Conservation (phyloP, 2,888 invertebrate genomes). For the Platycnemis pennipes region DNA sequence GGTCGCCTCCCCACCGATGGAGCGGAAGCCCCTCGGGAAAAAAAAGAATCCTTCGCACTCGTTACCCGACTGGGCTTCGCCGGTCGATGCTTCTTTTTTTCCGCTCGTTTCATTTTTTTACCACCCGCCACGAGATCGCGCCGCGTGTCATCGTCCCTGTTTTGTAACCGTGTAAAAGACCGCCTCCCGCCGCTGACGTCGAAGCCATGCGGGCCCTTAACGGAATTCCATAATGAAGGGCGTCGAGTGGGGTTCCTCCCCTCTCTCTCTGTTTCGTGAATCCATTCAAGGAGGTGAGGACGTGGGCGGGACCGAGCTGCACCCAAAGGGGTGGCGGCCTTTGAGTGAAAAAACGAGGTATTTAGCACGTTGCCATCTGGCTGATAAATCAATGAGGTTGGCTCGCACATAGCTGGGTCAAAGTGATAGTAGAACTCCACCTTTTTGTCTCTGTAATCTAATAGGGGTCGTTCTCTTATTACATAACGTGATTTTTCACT, state of each 20-base stretch:
- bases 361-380: no score
- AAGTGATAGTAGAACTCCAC: no score
- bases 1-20: not conserved
- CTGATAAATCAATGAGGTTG: no score
- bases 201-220: not conserved
- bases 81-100: conserved; percentile 43
- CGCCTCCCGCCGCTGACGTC: not conserved
- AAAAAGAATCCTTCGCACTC: not conserved
- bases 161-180: not conserved
- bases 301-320: not conserved
- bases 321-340: not conserved
- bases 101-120: not conserved
- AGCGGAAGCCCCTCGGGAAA: conserved; percentile 24
- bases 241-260: not conserved
- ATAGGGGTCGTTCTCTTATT: no score
- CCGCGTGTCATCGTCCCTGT: conserved; percentile 30
- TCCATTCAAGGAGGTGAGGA: not conserved
- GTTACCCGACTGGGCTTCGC: conserved; percentile 53
- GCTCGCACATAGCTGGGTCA: no score
- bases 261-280: not conserved
- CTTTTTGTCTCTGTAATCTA: no score
- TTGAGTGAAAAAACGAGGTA: no score
- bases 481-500: no score
- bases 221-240: not conserved
- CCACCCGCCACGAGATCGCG: not conserved